Evolutionary conservation across 1,140 invertebrate genomes (phyloP).

Genomic region (Drosophila repletoides): DNA sequence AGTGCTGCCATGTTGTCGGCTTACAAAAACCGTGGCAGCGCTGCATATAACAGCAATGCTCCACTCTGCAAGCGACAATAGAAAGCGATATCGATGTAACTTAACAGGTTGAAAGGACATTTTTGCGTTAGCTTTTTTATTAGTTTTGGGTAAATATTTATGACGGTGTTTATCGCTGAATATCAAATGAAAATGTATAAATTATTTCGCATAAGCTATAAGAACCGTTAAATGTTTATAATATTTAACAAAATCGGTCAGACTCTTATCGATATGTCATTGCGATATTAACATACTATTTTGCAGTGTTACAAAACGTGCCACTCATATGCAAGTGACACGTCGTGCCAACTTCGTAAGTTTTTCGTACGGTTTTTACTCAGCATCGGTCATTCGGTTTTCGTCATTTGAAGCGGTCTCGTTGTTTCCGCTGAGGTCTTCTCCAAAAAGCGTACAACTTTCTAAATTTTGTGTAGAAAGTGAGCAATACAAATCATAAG

Average conservation of each 20-base stretch:
- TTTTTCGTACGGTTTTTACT: constrained; percentile 19
- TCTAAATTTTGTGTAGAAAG: constrained; percentile 69
- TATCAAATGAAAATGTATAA: not conserved
- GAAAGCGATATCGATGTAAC: no score
- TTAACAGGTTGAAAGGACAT: not conserved
- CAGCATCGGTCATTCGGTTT: constrained; percentile 54
- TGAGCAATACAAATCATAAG: constrained; percentile 30
- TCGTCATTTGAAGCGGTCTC: constrained; percentile 47
- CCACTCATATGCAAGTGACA: constrained; percentile 25
- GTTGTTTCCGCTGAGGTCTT: constrained; percentile 15
- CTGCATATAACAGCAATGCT: not conserved
- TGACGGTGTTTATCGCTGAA: no score
- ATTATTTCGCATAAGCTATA: no score
- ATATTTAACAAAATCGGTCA: no score
- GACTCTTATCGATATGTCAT: constrained; percentile 9
- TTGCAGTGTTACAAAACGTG: constrained; percentile 13
- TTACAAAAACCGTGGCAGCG: constrained; percentile 2
- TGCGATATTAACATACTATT: not conserved
- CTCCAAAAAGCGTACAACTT: constrained; percentile 42
- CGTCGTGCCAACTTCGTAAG: constrained; percentile 30
- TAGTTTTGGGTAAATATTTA: not conserved
- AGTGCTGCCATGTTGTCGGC: constrained; percentile 37
- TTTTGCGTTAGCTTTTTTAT: not conserved
- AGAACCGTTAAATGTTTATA: no score
- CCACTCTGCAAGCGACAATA: no score